These are phyloP conservation scores for Tachyglossus aculeatus DNA, from an alignment of 2,797 vertebrate genomes.

Conservation along the genomic window DNA sequence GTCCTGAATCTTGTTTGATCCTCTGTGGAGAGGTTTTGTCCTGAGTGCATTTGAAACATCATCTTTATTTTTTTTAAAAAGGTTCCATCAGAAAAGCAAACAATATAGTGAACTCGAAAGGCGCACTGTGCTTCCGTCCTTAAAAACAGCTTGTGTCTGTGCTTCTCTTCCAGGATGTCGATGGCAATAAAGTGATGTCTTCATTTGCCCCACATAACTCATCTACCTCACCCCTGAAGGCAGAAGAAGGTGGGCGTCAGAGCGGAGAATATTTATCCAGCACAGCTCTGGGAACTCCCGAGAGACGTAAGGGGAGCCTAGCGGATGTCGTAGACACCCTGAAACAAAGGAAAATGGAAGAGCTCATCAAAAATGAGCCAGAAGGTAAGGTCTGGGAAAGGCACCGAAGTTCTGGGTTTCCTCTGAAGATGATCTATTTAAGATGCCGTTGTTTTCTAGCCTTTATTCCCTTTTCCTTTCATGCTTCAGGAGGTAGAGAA, in stretches of 20 bases:
- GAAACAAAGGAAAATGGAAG: conserved; percentile 99
- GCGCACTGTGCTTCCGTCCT: neutral
- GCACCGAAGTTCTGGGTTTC: conserved; percentile 7
- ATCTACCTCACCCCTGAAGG: conserved; percentile 97
- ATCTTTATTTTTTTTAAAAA: conserved; percentile 35
- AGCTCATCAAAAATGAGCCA: conserved; percentile 97
- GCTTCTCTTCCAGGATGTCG: conserved; percentile 84
- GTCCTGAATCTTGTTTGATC: conserved; percentile 53
- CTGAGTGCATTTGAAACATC: conserved; percentile 54
- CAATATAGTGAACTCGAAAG: conserved; percentile 39
- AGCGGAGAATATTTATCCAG: conserved; percentile 84
- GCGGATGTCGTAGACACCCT: conserved; percentile 97
- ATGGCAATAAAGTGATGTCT: conserved; percentile 92
- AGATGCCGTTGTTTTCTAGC: neutral
- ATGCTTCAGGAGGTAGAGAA: neutral
- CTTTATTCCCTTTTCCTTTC: neutral
- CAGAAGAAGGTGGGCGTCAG: conserved; percentile 89
- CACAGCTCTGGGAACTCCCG: conserved; percentile 88
- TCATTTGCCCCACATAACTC: conserved; percentile 94
- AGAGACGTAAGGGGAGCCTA: conserved; percentile 96
- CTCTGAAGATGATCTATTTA: neutral
- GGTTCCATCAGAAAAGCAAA: conserved; percentile 54
- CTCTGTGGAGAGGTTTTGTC: conserved; percentile 57
- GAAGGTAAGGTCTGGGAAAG: conserved; percentile 86
- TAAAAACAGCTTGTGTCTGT: conserved; percentile 48